Percentiles rank a stretch among this genome's conserved stretches.
These are phyloP conservation scores for Cepaea nemoralis DNA, from an alignment of 1,140 invertebrate species.

Conservation along the genomic window DNA sequence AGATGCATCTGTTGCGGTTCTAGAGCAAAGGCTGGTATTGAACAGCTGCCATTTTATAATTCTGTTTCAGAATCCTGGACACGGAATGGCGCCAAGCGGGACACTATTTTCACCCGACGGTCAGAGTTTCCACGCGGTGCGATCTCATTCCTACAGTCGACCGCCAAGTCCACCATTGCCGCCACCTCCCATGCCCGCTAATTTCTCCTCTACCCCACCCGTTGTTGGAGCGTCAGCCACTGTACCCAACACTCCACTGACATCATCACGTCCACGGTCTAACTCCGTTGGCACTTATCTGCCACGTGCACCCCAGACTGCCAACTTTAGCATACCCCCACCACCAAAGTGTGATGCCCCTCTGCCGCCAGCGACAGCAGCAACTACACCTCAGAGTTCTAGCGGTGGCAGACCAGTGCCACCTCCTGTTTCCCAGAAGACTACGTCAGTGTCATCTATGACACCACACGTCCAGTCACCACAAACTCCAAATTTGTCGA, in stretches of 20 bases:
- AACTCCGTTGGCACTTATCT: slow-evolving; percentile 38
- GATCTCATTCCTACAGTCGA: not conserved
- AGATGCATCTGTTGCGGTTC: no score
- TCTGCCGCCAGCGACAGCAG: not conserved
- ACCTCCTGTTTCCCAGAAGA: slow-evolving; percentile 21
- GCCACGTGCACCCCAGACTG: slow-evolving; percentile 26
- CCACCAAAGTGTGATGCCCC: slow-evolving; percentile 25
- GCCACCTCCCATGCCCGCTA: slow-evolving; percentile 14
- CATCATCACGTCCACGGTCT: not conserved
- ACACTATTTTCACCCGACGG: slow-evolving; percentile 20
- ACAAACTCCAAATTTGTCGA: not conserved
- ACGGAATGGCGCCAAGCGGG: not conserved
- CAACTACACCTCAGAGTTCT: slow-evolving; percentile 25
- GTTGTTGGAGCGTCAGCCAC: not conserved
- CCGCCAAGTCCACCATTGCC: slow-evolving; percentile 24
- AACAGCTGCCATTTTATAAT: no score
- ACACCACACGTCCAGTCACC: not conserved
- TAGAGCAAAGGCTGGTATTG: no score
- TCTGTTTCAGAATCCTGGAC: not conserved
- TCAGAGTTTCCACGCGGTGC: not conserved
- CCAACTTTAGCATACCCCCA: slow-evolving; percentile 34
- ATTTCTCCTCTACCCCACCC: not conserved
- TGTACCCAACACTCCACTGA: slow-evolving; percentile 17
- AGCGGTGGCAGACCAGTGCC: slow-evolving; percentile 25
- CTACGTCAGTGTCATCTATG: slow-evolving; percentile 8